Evolutionary conservation across 2,888 invertebrate genomes (phyloP).

Genomic region (Thymelicus lineola): DNA sequence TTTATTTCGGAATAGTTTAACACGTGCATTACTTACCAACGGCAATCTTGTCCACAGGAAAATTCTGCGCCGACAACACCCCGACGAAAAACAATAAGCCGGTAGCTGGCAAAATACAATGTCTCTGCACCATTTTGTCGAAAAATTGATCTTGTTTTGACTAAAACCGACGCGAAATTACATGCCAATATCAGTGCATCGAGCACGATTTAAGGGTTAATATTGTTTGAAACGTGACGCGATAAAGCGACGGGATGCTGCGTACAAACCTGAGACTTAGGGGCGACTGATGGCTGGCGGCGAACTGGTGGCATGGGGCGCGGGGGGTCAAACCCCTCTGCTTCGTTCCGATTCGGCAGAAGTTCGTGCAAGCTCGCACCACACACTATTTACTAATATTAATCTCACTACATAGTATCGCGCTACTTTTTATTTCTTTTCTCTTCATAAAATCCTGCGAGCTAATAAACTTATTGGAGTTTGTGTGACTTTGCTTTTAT

Average conservation of each 20-base stretch:
- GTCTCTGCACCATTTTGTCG: slow-evolving; percentile 45
- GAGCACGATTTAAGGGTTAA: slow-evolving; percentile 45
- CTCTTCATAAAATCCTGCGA: slow-evolving; percentile 10
- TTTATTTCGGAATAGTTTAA: slow-evolving; percentile 26
- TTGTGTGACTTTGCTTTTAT: neutral
- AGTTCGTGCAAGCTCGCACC: slow-evolving; percentile 42
- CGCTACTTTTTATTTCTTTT: slow-evolving; percentile 28
- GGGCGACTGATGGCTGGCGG: slow-evolving; percentile 75
- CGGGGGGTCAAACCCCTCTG: slow-evolving; percentile 58
- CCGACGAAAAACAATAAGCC: slow-evolving; percentile 64
- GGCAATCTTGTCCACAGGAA: slow-evolving; percentile 77
- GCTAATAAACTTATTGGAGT: neutral
- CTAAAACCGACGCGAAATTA: slow-evolving; percentile 41
- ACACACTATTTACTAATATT: slow-evolving; percentile 36
- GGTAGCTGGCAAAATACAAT: slow-evolving; percentile 49
- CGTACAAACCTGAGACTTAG: slow-evolving; percentile 81
- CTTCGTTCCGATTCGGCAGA: slow-evolving; percentile 55
- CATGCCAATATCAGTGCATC: slow-evolving; percentile 47
- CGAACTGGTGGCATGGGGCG: slow-evolving; percentile 66
- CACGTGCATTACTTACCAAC: slow-evolving; percentile 69
- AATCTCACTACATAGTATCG: slow-evolving; percentile 25
- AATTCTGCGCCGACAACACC: slow-evolving; percentile 66
- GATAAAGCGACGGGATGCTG: slow-evolving; percentile 73
- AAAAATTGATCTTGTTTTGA: slow-evolving; percentile 27
- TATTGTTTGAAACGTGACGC: slow-evolving; percentile 51